Conservation (phyloP, 2,888 invertebrate genomes). For the Trypoxylon attenuatum region DNA sequence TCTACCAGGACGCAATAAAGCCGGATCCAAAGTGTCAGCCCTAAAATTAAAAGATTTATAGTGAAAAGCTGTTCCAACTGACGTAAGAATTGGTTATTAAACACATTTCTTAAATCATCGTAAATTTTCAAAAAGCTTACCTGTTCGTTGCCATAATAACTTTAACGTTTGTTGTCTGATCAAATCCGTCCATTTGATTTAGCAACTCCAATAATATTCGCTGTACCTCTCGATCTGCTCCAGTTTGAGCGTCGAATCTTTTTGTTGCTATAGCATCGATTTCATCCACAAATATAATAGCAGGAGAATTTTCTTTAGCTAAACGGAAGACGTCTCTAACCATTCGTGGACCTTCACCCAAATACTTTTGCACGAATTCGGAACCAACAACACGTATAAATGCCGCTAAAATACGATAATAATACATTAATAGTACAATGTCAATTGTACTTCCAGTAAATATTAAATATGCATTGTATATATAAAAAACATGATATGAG, state of each 20-base stretch:
- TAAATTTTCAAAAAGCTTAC: slow-evolving; percentile 32
- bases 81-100: no score
- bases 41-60: slow-evolving; percentile 66
- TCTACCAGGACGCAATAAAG: slow-evolving; percentile 94
- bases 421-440: no score
- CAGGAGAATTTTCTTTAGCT: slow-evolving; percentile 99
- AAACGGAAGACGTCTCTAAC: slow-evolving; percentile 98
- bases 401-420: slow-evolving; percentile 82
- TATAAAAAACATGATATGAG: background rate
- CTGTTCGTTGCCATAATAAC: slow-evolving; percentile 78
- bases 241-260: slow-evolving; percentile 98
- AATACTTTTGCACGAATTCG: slow-evolving; percentile 99
- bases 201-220: slow-evolving; percentile 96
- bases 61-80: no score
- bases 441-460: background rate
- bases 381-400: slow-evolving; percentile 99
- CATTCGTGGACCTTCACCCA: slow-evolving; percentile 99
- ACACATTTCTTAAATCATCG: background rate
- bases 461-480: background rate
- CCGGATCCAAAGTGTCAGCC: slow-evolving; percentile 99
- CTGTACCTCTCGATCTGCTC: slow-evolving; percentile 98
- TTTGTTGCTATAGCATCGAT: slow-evolving; percentile 99
- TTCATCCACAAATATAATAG: slow-evolving; percentile 99
- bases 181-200: slow-evolving; percentile 99
- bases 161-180: slow-evolving; percentile 99